These are phyloP conservation scores for Drosophila burlai DNA, from an alignment of 1,140 invertebrate species.

Conservation along the genomic window DNA sequence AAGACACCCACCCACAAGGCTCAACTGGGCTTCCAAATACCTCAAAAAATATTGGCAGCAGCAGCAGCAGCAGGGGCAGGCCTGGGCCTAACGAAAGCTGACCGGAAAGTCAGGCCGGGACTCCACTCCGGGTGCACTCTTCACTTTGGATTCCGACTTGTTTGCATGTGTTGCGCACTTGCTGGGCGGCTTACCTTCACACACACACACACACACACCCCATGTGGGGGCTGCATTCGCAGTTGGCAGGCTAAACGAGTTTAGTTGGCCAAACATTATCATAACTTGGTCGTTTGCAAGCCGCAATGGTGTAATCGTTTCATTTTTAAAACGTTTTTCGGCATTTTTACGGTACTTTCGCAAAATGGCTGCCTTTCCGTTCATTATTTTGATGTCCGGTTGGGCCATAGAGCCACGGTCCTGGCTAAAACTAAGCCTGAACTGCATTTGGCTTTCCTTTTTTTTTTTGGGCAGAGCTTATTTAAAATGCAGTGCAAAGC, in stretches of 20 bases:
- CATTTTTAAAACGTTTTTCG: conserved; percentile 80
- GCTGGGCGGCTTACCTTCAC: conserved; percentile 66
- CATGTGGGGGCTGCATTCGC: conserved; percentile 14
- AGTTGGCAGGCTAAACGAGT: conserved; percentile 78
- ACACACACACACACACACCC: conserved; percentile 16
- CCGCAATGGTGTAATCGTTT: conserved; percentile 82
- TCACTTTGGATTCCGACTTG: conserved; percentile 36
- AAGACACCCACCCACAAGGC: conserved; percentile 38
- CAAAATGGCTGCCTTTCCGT: conserved; percentile 69
- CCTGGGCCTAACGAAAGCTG: conserved; percentile 31
- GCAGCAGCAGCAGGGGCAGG: conserved; percentile 29
- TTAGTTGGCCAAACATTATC: conserved; percentile 83
- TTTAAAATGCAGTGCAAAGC: conserved; percentile 46
- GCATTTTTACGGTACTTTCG: conserved; percentile 61
- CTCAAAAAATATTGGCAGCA: conserved; percentile 72
- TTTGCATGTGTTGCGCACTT: conserved; percentile 72
- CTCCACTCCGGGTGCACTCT: conserved; percentile 20
- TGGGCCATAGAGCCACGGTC: conserved; percentile 9
- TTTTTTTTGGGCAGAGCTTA: conserved; percentile 3
- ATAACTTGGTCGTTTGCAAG: conserved; percentile 82
- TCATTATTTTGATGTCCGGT: conserved; percentile 80
- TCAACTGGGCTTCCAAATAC: conserved; percentile 63
- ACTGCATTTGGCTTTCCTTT: neutral
- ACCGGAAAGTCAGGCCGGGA: conserved; percentile 36
- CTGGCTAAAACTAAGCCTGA: conserved; percentile 4